Conservation (phyloP, 1,140 invertebrate genomes). For the Aethina tumida region DNA sequence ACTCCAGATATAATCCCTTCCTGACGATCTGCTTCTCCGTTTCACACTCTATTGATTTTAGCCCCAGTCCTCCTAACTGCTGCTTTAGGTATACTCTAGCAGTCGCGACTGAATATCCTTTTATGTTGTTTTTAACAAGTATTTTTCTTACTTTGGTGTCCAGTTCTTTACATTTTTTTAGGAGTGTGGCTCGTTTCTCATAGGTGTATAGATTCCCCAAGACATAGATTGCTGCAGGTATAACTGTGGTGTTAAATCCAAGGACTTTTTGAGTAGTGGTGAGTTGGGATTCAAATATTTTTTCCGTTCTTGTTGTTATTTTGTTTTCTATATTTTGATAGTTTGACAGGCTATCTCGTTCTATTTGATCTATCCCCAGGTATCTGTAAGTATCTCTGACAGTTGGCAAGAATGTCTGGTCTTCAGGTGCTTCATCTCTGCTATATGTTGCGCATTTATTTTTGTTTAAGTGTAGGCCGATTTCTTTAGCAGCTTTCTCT, state of each 20-base stretch:
- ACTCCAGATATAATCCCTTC: slow-evolving; percentile 11
- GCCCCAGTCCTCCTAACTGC: slow-evolving; percentile 13
- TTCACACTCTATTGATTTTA: slow-evolving; percentile 11
- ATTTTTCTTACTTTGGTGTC: slow-evolving; percentile 17
- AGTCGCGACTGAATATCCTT: slow-evolving; percentile 12
- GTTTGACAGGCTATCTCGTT: slow-evolving; percentile 13
- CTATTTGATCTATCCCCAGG: slow-evolving; percentile 16
- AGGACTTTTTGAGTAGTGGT: slow-evolving; percentile 15
- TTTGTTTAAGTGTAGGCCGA: slow-evolving; percentile 17
- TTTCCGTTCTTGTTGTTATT: slow-evolving; percentile 4
- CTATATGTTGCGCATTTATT: slow-evolving; percentile 17
- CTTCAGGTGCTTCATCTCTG: slow-evolving; percentile 5
- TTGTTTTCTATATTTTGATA: slow-evolving; percentile 12
- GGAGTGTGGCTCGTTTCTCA: slow-evolving; percentile 13
- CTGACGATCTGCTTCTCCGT: slow-evolving; percentile 10
- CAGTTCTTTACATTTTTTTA: slow-evolving; percentile 15
- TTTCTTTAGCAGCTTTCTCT: slow-evolving; percentile 8
- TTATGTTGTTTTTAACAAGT: slow-evolving; percentile 14
- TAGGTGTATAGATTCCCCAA: slow-evolving; percentile 9
- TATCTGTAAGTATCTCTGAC: slow-evolving; percentile 20
- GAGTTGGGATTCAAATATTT: slow-evolving; percentile 16
- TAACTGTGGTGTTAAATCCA: slow-evolving; percentile 15
- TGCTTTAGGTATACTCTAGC: slow-evolving; percentile 12
- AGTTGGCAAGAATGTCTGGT: slow-evolving; percentile 13
- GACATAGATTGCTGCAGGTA: slow-evolving; percentile 11